Percentiles rank a stretch among this genome's conserved stretches.
These are phyloP conservation scores for Gadus chalcogrammus DNA, from an alignment of 2,113 vertebrate genomes.

Conservation along the genomic window DNA sequence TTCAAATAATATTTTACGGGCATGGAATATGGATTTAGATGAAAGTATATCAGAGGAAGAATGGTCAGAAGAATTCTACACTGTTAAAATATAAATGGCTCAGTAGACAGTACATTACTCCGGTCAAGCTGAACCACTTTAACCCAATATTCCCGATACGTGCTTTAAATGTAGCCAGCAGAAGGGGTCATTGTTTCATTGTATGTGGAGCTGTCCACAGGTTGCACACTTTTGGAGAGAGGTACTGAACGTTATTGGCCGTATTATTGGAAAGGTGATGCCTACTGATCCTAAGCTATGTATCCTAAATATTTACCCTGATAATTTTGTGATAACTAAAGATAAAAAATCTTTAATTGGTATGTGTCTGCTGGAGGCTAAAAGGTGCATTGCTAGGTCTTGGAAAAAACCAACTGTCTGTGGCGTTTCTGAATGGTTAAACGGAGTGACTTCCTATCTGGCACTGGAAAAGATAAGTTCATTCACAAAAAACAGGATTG, in stretches of 20 bases:
- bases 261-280: neutral
- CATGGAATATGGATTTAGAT: no score
- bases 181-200: neutral
- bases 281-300: neutral
- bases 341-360: neutral
- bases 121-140: slow-evolving; percentile 16
- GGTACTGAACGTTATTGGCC: neutral
- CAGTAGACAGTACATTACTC: slow-evolving; percentile 11
- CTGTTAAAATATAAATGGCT: slow-evolving; percentile 7
- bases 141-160: slow-evolving; percentile 15
- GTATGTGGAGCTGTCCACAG: slow-evolving; percentile 3
- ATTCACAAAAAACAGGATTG: no score
- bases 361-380: neutral
- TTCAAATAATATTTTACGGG: no score
- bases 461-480: no score
- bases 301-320: neutral
- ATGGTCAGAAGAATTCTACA: neutral
- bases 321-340: neutral
- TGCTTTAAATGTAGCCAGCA: slow-evolving; percentile 18
- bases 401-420: neutral
- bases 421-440: no score
- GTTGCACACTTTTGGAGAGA: slow-evolving; percentile 1
- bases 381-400: neutral
- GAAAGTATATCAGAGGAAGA: no score
- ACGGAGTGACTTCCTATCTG: no score